Evolutionary conservation across 1,140 invertebrate genomes (phyloP), one percentile per base, ranked within the genome.

Genomic region (Tetragonula clypearis): DNA sequence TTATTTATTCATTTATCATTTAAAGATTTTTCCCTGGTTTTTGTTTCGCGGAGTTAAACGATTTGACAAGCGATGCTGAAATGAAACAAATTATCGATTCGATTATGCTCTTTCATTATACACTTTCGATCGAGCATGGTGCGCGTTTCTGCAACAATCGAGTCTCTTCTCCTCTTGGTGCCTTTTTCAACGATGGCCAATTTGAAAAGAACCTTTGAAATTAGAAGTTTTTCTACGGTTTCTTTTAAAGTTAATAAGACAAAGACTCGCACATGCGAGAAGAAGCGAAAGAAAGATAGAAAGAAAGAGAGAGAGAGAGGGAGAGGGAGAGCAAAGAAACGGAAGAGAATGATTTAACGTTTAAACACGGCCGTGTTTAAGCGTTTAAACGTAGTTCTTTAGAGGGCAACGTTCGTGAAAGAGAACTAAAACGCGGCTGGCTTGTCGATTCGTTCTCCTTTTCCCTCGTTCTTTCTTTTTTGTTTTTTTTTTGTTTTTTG

Each of bases 361-460:
- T 79, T 68, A 69, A 79, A 79, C 65, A 69, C 65, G 78, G 49
- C 49, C 35, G 60, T 78, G 78, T 68, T 79, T 55, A 55, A 79
- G 65, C 65, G 65, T 68, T 79, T 79, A 56, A 79, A 69, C 78
- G 49, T 30, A 23, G 78, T 69, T 79, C 78, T 56, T 69, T 69
- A 26, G 65, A 69, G 65, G 66, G 78, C 78, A 69, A 69, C 65
- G 62, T 56, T 69, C 65, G 65, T 23, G 49, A 56, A 56, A 65
- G 65, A 56, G 21, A 79, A 69, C 65, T 79, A 56, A 55, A 79
- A 55, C 78, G 78, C 65, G 49, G 21, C 49, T 9, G 14, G 78
- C 49, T 79, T 15, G 78, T 79, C 49, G 21, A 69, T 79, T 35
- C 65, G 14, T 17, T 62, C 49, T 65, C 58, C 35, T 30, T 23